Evolutionary conservation across 2,797 vertebrate species (phyloP).

Genomic region (Malurus leucopterus): DNA sequence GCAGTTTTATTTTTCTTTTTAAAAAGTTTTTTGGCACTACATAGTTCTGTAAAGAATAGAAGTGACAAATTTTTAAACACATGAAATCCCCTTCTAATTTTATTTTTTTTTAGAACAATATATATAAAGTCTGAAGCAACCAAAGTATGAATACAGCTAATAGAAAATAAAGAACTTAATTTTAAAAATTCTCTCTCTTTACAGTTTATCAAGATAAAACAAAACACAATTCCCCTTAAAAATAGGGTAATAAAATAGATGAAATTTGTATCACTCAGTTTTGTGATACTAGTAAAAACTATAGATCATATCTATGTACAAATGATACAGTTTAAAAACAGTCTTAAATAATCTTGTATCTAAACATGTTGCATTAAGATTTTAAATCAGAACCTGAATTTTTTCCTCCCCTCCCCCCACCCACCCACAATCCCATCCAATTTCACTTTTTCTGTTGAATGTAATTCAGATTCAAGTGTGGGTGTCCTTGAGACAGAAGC

Average conservation of each 20-base stretch:
- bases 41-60: constrained; percentile 84
- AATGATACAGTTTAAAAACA: constrained; percentile 96
- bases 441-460: constrained; percentile 97
- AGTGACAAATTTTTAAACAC: constrained; percentile 86
- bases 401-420: constrained; percentile 56
- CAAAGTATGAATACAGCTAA: constrained; percentile 96
- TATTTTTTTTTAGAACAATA: constrained; percentile 82
- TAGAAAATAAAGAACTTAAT: constrained; percentile 98
- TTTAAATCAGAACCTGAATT: constrained; percentile 79
- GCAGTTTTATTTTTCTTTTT: constrained; percentile 74
- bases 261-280: constrained; percentile 97
- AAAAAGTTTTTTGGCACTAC: constrained; percentile 90
- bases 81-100: constrained; percentile 93
- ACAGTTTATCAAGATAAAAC: constrained; percentile 90
- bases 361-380: constrained; percentile 79
- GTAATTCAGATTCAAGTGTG: constrained; percentile 88
- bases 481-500: constrained; percentile 87
- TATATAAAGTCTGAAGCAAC: constrained; percentile 88
- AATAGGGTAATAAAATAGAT: constrained; percentile 99
- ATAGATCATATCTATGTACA: constrained; percentile 90
- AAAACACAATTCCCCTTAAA: constrained; percentile 94
- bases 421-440: constrained; percentile 12
- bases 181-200: constrained; percentile 88
- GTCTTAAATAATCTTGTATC: constrained; percentile 84
- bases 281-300: constrained; percentile 96